Base-by-base conservation (phyloP, 2,888 invertebrate genomes). In the Dolichopus griseipennis region DNA sequence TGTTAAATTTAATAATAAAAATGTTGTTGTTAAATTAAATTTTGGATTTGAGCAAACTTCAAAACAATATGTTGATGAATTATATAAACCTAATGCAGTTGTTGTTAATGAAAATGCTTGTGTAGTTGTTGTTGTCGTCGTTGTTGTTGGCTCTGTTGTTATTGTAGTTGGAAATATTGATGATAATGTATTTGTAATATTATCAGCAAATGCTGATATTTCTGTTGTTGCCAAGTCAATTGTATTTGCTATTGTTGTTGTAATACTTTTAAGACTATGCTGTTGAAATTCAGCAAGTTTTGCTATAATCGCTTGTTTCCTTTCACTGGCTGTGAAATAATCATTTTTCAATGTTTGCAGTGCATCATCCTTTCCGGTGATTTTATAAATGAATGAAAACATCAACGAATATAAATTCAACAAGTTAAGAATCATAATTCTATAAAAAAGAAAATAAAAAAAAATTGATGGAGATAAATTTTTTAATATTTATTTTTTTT, bases 361-460 rank as follows among this genome's bases (percentile, higher is more conserved):
- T 4, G 75, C 75, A 15, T 71, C 72, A 65, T 77, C 78, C 90
- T 93, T 94, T 65, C 86, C 86, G 74, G 86, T 85, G 71, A 97
- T 94, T 85, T 95, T 95, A 72, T 88, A 89, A 78, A 96, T 95
- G 70, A 94, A 84, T 0, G 97, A 95, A 77, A 96, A 91, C 79
- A 97, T 95, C 70, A 98, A 82, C 0, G 97, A 95, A 80, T 97
- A 97, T 74, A 97, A 86, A 82, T 97, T 98, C 71, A 97, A 84
- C 72, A 97, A 86, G 83, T 98, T 96, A 68, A 98, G 83, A 52
- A 93, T 86, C 91, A 97, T 94, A 68, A 98, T 97, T 77, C 97
- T 95, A 84, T 69, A 87, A 86, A 65, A 70, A 67, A 68, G 34
- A 33, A 61, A 20, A 18, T 65, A 21, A n/a, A 62, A 20, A 64